Evolutionary conservation across 2,888 invertebrate genomes (phyloP).

Genomic region (Dryobota labecula): DNA sequence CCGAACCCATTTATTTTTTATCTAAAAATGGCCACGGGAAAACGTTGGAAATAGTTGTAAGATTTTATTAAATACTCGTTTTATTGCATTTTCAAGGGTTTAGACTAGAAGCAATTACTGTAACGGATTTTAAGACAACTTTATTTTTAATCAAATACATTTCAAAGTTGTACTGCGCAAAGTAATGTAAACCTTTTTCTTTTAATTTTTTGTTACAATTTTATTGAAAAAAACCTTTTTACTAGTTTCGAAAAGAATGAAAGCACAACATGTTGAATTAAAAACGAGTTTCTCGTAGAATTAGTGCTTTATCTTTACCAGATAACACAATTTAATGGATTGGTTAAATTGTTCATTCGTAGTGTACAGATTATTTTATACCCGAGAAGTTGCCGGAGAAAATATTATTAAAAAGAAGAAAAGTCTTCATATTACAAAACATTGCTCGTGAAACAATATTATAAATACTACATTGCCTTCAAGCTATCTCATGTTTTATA

Average conservation of each 20-base stretch:
- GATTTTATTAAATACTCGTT: background rate
- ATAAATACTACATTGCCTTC: background rate
- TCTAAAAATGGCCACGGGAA: slow-evolving; percentile 8
- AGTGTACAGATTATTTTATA: background rate
- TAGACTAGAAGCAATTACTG: background rate
- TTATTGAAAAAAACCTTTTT: background rate
- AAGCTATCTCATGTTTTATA: background rate
- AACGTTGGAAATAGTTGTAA: too few relatives aligned
- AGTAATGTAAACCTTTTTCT: background rate
- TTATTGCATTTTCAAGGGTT: slow-evolving; percentile 14
- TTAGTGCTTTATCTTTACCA: background rate
- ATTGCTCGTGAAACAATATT: slow-evolving; percentile 7
- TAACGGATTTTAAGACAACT: background rate
- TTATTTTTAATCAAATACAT: background rate
- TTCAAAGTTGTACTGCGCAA: background rate
- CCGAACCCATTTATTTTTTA: slow-evolving; percentile 19
- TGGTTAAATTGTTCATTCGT: background rate
- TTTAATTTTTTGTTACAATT: too few relatives aligned
- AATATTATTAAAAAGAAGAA: background rate
- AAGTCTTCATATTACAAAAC: background rate
- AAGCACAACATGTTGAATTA: background rate
- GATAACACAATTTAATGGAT: background rate
- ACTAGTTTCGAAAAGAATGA: background rate
- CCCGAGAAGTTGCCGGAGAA: background rate
- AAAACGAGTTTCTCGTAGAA: too few relatives aligned